phyloP scores from a whole-genome alignment of 2,797 vertebrate genomes.

The Florisuga fusca region DNA sequence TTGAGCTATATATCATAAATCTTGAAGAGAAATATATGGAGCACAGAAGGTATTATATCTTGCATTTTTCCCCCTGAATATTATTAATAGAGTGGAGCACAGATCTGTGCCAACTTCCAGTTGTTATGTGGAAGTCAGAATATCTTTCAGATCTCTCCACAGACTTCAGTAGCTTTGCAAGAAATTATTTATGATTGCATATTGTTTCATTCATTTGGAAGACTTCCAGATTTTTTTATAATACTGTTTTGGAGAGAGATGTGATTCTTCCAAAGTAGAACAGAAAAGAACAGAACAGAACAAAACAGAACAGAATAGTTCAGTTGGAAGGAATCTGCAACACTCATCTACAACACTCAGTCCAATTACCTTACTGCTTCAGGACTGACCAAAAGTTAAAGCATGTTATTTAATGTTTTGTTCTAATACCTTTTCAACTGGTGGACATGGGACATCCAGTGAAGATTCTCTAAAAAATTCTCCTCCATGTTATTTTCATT shows the following conservation, averaged over 20 bases:
- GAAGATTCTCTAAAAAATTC: not conserved
- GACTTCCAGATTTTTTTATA: not conserved
- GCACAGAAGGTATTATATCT: not conserved
- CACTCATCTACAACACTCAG: not conserved
- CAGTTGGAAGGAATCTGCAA: not conserved
- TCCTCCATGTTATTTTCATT: not conserved
- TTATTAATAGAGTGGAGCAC: not conserved
- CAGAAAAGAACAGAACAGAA: not conserved
- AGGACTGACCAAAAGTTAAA: not conserved
- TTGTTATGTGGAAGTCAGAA: not conserved
- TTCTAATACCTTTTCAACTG: not conserved
- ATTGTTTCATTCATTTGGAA: not conserved
- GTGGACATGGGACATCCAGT: not conserved
- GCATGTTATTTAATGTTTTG: not conserved
- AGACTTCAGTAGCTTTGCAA: not conserved
- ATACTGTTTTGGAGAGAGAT: not conserved
- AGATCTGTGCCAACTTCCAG: not conserved
- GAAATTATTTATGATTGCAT: not conserved
- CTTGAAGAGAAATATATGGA: not conserved
- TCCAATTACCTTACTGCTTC: not conserved
- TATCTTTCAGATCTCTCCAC: not conserved
- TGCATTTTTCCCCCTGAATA: not conserved
- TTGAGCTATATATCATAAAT: not conserved
- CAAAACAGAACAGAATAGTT: not conserved
- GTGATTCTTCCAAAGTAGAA: not conserved